Conservation (phyloP, 2,113 vertebrate genomes). For the Cepphus grylle region DNA sequence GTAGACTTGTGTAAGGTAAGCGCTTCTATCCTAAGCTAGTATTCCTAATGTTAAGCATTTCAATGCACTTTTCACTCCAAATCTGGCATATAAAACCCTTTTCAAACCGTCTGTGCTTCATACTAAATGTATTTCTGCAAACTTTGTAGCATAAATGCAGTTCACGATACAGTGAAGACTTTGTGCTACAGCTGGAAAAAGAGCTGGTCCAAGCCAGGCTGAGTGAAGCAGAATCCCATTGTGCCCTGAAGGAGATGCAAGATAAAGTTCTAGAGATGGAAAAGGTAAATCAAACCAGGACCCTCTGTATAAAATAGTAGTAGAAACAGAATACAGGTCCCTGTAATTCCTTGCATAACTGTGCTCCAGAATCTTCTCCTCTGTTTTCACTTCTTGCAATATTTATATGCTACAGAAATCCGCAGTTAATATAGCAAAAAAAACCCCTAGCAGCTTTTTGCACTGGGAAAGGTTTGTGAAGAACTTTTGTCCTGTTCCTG, state of each 20-base stretch:
- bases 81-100: not conserved
- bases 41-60: not conserved
- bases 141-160: slow-evolving; percentile 84
- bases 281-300: slow-evolving; percentile 78
- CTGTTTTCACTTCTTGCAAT: not conserved
- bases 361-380: not conserved
- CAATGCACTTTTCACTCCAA: not conserved
- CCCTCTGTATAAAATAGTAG: not conserved
- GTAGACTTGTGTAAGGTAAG: not conserved
- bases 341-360: not conserved
- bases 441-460: not conserved
- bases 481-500: not conserved
- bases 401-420: not conserved
- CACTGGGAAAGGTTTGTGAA: not conserved
- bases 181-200: slow-evolving; percentile 91
- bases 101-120: not conserved
- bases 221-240: slow-evolving; percentile 95
- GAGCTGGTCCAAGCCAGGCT: slow-evolving; percentile 94
- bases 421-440: not conserved
- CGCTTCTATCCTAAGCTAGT: not conserved
- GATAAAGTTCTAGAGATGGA: slow-evolving; percentile 97
- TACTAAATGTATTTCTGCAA: slow-evolving; percentile 68
- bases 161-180: slow-evolving; percentile 90
- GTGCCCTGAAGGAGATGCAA: slow-evolving; percentile 97
- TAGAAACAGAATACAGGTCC: not conserved